Percentiles rank a stretch among this genome's conserved stretches.
Conservation (phyloP, 2,888 invertebrate genomes). For the Clivina fossor region DNA sequence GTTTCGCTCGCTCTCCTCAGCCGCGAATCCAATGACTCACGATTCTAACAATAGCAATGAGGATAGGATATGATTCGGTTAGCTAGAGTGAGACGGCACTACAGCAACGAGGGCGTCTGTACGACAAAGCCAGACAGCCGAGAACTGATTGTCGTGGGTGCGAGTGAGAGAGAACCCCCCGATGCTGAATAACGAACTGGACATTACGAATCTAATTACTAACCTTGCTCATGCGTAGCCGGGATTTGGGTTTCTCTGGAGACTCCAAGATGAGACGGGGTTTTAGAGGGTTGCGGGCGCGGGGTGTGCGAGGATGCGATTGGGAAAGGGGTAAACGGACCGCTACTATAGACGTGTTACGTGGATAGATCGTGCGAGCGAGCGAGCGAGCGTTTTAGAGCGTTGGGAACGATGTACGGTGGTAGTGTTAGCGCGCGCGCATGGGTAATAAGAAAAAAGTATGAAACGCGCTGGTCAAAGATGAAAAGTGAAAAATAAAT, state of each 20-base stretch:
- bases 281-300: slow-evolving; percentile 10
- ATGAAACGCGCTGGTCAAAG: too few species aligned
- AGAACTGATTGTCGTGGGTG: slow-evolving; percentile 18
- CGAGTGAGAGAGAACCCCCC: slow-evolving; percentile 36
- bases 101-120: slow-evolving; percentile 37
- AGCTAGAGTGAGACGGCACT: slow-evolving; percentile 37
- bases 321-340: slow-evolving; percentile 23
- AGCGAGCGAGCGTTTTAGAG: too few species aligned
- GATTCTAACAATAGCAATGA: slow-evolving; percentile 38
- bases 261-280: too few species aligned
- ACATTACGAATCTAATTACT: slow-evolving; percentile 59
- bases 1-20: too few species aligned
- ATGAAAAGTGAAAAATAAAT: too few species aligned
- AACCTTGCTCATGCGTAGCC: slow-evolving; percentile 57
- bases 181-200: slow-evolving; percentile 53
- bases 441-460: too few species aligned
- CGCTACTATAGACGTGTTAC: slow-evolving; percentile 27
- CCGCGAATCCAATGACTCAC: slow-evolving; percentile 34
- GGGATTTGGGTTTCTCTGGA: slow-evolving; percentile 37
- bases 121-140: slow-evolving; percentile 15
- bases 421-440: too few species aligned
- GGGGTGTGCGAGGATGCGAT: slow-evolving; percentile 17
- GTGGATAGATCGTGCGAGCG: too few species aligned
- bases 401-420: too few species aligned
- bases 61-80: slow-evolving; percentile 36